phyloP scores from a whole-genome alignment of 2,113 vertebrate species.

The Malurus melanocephalus region DNA sequence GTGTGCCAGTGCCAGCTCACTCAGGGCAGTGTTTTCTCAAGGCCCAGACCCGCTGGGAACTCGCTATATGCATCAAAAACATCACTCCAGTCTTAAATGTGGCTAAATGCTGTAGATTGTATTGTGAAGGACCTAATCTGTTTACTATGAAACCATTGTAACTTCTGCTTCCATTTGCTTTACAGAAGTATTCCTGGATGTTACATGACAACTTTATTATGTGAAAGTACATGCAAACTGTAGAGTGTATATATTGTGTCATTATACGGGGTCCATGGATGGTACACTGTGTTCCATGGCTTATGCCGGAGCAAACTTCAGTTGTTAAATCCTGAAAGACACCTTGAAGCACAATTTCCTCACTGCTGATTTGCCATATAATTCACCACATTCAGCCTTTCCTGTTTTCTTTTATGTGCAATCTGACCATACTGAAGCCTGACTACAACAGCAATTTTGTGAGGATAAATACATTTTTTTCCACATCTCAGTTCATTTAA shows the following conservation, averaged over 20 bases:
- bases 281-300: slow-evolving; percentile 52
- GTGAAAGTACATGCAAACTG: slow-evolving; percentile 69
- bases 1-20: slow-evolving; percentile 47
- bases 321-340: slow-evolving; percentile 62
- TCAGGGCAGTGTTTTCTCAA: slow-evolving; percentile 44
- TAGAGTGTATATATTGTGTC: slow-evolving; percentile 75
- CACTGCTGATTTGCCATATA: slow-evolving; percentile 45
- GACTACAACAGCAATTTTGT: slow-evolving; percentile 39
- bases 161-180: slow-evolving; percentile 69
- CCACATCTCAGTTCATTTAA: slow-evolving; percentile 43
- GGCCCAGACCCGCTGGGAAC: slow-evolving; percentile 42
- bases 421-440: slow-evolving; percentile 44
- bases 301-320: slow-evolving; percentile 57
- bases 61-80: slow-evolving; percentile 8
- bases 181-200: slow-evolving; percentile 70
- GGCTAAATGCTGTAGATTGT: slow-evolving; percentile 63
- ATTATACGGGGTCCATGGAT: slow-evolving; percentile 46
- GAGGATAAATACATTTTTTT: slow-evolving; percentile 28
- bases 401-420: slow-evolving; percentile 19
- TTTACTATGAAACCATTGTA: slow-evolving; percentile 61
- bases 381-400: slow-evolving; percentile 45
- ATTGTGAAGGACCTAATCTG: slow-evolving; percentile 63
- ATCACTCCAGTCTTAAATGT: slow-evolving; percentile 70
- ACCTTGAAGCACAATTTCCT: slow-evolving; percentile 78
- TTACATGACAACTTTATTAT: slow-evolving; percentile 53